Evolutionary conservation across 2,888 invertebrate genomes (phyloP), one percentile per base, ranked within the genome.

Genomic region (Lasioglossum oenotherae): DNA sequence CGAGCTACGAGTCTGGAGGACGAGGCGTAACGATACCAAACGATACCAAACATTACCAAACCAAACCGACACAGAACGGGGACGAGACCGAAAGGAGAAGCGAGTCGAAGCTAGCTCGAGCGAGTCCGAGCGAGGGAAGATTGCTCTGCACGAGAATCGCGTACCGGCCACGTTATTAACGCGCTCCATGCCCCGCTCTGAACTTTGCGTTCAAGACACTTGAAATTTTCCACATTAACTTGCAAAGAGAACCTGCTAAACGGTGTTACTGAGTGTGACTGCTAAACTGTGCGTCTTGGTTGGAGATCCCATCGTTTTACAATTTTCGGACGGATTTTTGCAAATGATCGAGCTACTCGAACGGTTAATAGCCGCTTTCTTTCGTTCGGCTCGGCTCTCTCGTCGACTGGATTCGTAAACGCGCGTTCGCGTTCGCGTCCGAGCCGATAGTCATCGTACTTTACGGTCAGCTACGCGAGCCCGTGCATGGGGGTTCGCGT

Each of bases 341-440:
- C n/a, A 53, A 53, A 53, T 2, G 53, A n/a, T n/a, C 53, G 23
- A 53, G 53, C 23, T 23, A 8, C 8, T 6, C 53, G 23, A 53
- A 10, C 53, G 53, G 92, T 93, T 94, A 93, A 94, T 92, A 93
- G 92, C 92, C 91, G 92, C 14, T 35, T 76, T 88, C 91, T 91
- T 46, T 44, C 89, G 90, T 92, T 91, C 89, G 86, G 82, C 86
- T 80, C 67, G 72, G 64, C 81, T 85, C 87, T 88, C 87, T 87
- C 78, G 75, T 76, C 74, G 80, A 85, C 64, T 80, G 78, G 80
- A 67, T 79, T 80, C 35, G 16, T 57, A 67, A 80, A 35, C 53
- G 60, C 44, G 72, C 75, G 67, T 67, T 67, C 67, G 60, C 60
- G 57, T 60, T 27, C 10, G 64, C 64, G 19, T 49, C 27, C 44